Conservation (phyloP, 30 jellyfish, hydroid and myxozoan species). For the Aurelia aurita complex sp. Pacific region DNA sequence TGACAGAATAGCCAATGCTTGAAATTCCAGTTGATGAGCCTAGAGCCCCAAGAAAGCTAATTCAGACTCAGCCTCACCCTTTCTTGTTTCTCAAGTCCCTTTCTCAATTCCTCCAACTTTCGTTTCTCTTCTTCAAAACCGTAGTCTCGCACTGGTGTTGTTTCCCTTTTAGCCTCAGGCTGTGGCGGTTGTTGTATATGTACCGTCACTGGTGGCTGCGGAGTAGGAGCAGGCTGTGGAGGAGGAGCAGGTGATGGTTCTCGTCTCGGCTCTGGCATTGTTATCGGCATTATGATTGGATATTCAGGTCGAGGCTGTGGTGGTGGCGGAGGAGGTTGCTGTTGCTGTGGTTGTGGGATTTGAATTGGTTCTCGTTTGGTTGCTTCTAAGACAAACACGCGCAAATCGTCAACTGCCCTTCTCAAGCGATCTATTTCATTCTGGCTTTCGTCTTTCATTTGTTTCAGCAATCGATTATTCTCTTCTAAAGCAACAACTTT, state of each 20-base stretch:
- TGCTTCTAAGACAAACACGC: slow-evolving; percentile 48
- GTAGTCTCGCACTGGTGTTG: slow-evolving; percentile 42
- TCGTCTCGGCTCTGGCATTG: slow-evolving; percentile 56
- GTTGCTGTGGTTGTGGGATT: slow-evolving; percentile 29
- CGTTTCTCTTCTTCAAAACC: slow-evolving; percentile 69
- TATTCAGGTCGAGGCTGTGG: slow-evolving; percentile 52
- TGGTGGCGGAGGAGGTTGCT: slow-evolving; percentile 46
- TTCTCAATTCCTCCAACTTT: slow-evolving; percentile 82
- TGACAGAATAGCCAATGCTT: too few species aligned
- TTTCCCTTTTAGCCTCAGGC: slow-evolving; percentile 15
- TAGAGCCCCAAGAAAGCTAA: too few species aligned
- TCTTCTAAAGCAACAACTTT: slow-evolving; percentile 80
- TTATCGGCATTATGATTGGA: slow-evolving; percentile 55
- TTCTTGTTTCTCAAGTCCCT: slow-evolving; percentile 85
- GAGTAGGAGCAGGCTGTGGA: slow-evolving; percentile 64
- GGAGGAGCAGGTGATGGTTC: slow-evolving; percentile 76
- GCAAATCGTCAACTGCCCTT: slow-evolving; percentile 81
- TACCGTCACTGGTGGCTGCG: slow-evolving; percentile 70
- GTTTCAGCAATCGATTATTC: slow-evolving; percentile 69
- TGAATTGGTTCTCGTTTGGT: slow-evolving; percentile 56
- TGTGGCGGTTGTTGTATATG: slow-evolving; percentile 73
- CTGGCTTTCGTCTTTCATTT: slow-evolving; percentile 91
- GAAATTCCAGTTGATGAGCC: too few species aligned
- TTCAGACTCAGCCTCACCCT: slow-evolving; percentile 36
- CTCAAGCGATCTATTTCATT: slow-evolving; percentile 85